These are phyloP conservation scores for Cryptocephalus primarius DNA, from an alignment of 2,888 invertebrate genomes.

Conservation along the genomic window DNA sequence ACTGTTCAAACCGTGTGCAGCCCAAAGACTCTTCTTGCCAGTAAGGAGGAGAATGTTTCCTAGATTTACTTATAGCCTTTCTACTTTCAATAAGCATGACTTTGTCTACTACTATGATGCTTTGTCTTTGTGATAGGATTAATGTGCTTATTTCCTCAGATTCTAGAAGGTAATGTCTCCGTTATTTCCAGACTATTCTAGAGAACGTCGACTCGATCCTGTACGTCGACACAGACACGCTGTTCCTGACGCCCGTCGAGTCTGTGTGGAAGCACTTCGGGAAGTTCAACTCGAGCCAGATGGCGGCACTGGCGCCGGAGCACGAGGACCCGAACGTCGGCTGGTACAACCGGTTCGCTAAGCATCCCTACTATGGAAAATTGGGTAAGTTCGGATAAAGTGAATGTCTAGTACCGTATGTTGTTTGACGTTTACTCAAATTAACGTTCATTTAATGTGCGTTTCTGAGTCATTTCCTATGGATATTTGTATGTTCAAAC, in stretches of 20 bases:
- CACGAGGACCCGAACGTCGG: conserved; percentile 87
- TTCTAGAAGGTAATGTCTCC: background rate
- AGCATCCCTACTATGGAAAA: conserved; percentile 87
- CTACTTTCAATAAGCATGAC: background rate
- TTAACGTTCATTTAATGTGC: no score
- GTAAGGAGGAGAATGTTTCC: conserved; percentile 39
- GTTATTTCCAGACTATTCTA: conserved; percentile 56
- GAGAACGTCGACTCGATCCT: conserved; percentile 72
- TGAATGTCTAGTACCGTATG: no score
- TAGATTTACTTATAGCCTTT: background rate
- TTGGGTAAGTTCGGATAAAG: conserved; percentile 43
- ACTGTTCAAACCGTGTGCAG: conserved; percentile 88
- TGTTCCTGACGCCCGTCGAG: conserved; percentile 76
- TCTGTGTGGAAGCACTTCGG: conserved; percentile 75
- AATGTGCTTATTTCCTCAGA: conserved; percentile 1
- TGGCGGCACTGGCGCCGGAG: conserved; percentile 81
- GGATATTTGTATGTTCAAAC: no score
- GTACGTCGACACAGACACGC: conserved; percentile 86
- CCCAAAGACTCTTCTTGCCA: conserved; percentile 86
- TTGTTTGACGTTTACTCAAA: no score
- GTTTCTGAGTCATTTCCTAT: no score
- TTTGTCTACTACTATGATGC: background rate
- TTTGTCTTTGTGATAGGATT: background rate
- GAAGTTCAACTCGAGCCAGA: conserved; percentile 72
- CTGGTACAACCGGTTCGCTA: conserved; percentile 93